These are phyloP conservation scores for Eumaeus atala DNA, from an alignment of 1,140 invertebrate genomes.

Conservation along the genomic window DNA sequence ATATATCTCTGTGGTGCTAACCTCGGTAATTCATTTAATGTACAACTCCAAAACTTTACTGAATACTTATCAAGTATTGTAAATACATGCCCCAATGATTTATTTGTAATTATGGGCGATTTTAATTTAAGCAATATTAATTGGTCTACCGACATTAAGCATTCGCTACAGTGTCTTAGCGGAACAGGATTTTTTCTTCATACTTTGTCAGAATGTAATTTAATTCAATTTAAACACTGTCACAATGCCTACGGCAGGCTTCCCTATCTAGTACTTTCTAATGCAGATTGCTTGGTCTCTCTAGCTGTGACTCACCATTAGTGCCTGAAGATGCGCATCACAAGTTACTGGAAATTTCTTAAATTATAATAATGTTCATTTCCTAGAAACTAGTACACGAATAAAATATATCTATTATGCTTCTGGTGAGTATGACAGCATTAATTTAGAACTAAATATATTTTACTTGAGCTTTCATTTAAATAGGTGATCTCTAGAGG, in stretches of 20 bases:
- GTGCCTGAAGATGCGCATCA: constrained; percentile 16
- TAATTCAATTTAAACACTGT: constrained; percentile 14
- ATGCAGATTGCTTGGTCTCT: not conserved
- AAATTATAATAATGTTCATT: not conserved
- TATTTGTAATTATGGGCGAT: not conserved
- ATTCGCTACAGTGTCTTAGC: not conserved
- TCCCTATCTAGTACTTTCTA: constrained; percentile 13
- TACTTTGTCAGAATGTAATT: constrained; percentile 15
- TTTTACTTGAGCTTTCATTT: too few relatives aligned
- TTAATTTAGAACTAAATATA: not conserved
- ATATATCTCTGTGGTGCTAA: too few relatives aligned
- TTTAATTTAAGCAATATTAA: constrained; percentile 1
- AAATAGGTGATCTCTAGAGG: too few relatives aligned
- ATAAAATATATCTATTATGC: not conserved
- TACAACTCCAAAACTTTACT: too few relatives aligned
- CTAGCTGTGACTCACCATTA: constrained; percentile 6
- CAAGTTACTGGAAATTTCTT: not conserved
- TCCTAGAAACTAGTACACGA: not conserved
- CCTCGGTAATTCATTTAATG: too few relatives aligned
- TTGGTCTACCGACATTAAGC: not conserved
- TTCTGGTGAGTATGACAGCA: not conserved
- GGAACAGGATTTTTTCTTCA: constrained; percentile 14
- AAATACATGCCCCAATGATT: too few relatives aligned
- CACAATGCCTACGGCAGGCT: constrained; percentile 11
- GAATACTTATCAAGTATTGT: too few relatives aligned